Evolutionary conservation across 2,888 invertebrate genomes (phyloP).

Genomic region (Drosophila nr. fundita): DNA sequence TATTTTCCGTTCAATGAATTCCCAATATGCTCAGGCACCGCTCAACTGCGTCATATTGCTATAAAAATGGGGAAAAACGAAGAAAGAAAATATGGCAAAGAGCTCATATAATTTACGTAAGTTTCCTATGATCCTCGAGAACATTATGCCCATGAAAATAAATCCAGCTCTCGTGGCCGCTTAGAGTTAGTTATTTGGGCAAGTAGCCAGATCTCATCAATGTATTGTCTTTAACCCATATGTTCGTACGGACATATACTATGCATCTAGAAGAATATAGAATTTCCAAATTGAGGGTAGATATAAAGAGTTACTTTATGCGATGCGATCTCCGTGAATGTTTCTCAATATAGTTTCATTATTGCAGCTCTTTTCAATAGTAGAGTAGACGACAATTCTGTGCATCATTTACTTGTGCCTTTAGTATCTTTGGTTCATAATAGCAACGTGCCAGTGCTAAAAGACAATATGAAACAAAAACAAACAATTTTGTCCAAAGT

Average conservation of each 20-base stretch:
- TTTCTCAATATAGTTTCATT: constrained; percentile 25
- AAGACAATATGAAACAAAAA: constrained; percentile 68
- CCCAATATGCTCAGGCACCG: constrained; percentile 71
- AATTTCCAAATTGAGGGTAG: constrained; percentile 49
- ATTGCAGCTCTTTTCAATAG: constrained; percentile 25
- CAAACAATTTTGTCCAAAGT: constrained; percentile 62
- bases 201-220: constrained; percentile 23
- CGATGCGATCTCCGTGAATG: constrained; percentile 9
- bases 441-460: constrained; percentile 60
- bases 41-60: constrained; percentile 78
- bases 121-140: constrained; percentile 26
- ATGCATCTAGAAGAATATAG: constrained; percentile 43
- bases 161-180: constrained; percentile 16
- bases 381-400: constrained; percentile 5
- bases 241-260: constrained; percentile 7
- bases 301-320: constrained; percentile 43
- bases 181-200: constrained; percentile 4
- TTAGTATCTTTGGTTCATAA: constrained; percentile 9
- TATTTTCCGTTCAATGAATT: constrained; percentile 22
- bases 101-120: constrained; percentile 48
- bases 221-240: constrained; percentile 10
- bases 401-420: constrained; percentile 18
- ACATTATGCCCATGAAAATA: constrained; percentile 25
- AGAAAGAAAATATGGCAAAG: constrained; percentile 33
- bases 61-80: constrained; percentile 48